Evolutionary conservation across 2,113 vertebrate species (phyloP).

Genomic region (Glareola pratincola): DNA sequence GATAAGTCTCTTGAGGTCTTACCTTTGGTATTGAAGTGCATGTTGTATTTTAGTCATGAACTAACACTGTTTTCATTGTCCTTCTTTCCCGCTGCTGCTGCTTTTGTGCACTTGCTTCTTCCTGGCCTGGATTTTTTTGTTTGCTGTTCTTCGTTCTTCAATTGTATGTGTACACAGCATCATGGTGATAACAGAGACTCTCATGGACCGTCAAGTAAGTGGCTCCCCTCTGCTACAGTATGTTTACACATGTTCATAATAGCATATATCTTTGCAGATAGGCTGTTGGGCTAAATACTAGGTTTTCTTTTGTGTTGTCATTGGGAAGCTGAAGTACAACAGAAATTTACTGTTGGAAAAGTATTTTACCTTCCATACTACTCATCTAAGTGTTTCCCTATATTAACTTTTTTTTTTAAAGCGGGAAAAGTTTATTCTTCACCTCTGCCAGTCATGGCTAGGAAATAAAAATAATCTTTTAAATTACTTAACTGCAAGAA

Average conservation of each 20-base stretch:
- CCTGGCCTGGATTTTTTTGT: constrained; percentile 75
- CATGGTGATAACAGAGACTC: constrained; percentile 85
- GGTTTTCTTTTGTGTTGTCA: not conserved
- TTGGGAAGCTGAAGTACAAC: not conserved
- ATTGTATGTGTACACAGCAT: constrained; percentile 74
- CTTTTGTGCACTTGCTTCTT: constrained; percentile 72
- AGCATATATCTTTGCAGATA: not conserved
- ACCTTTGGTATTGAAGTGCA: constrained; percentile 48
- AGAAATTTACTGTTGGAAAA: not conserved
- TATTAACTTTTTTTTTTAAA: not conserved
- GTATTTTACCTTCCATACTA: not conserved
- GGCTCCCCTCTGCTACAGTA: constrained; percentile 14
- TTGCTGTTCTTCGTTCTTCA: constrained; percentile 70
- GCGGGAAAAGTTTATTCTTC: not conserved
- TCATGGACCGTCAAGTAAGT: constrained; percentile 84
- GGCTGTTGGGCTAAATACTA: not conserved
- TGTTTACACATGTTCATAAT: not conserved
- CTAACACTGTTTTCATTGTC: constrained; percentile 80
- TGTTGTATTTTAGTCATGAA: constrained; percentile 67
- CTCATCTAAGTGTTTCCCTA: not conserved
- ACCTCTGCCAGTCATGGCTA: not conserved
- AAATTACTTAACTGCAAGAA: not conserved
- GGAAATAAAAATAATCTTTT: not conserved
- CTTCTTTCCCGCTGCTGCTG: constrained; percentile 62
- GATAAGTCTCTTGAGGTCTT: not conserved